Base-by-base conservation (phyloP, 1,140 invertebrate species). In the Apolygus lucorum region DNA sequence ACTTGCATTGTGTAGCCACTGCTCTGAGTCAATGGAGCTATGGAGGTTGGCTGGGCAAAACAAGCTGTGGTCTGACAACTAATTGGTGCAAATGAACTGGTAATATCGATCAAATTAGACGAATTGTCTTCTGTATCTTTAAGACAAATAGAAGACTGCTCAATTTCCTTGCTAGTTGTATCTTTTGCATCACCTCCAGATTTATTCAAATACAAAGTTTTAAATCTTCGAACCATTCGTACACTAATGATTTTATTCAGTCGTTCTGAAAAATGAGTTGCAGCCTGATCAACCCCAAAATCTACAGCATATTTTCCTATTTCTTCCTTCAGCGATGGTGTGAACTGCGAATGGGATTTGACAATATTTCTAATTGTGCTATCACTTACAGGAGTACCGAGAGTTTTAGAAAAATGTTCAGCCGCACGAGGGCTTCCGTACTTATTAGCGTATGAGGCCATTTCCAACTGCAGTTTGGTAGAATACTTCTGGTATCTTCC, bases 361-460 rank as follows among this genome's bases (percentile, higher is more conserved):
- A 79, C 74, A 62, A 79, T 76, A 71, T 79, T 80, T 64, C 79
- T 71, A 24, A 80, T 74, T 27, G 77, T 79, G 71, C 77, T 78
- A 67, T 79, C 77, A 74, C 75, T 78, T 14, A 79, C 75, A 11
- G 72, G 65, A 17, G 70, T 73, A 26, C 76, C 77, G 14, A 78
- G 70, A n/a, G 63, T 11, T 54, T 78, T 74, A 1, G 76, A 74
- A 68, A 77, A 80, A 70, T 77, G 73, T 21, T 74, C 69, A 25
- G 77, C 74, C 11, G 78, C 74, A 14, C 73, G 69, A 26, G 42
- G 69, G 67, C 74, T 77, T 21, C 78, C 78, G 73, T 76, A 73
- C 59, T 76, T 74, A 34, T 74, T 68, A 4, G 78, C 78, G 72
- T 74, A 74, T 11, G 66, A 71, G 28, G 77, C 78, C 68, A 80